phyloP scores from a whole-genome alignment of 2,797 vertebrate genomes.

The Clarias laeviceps region DNA sequence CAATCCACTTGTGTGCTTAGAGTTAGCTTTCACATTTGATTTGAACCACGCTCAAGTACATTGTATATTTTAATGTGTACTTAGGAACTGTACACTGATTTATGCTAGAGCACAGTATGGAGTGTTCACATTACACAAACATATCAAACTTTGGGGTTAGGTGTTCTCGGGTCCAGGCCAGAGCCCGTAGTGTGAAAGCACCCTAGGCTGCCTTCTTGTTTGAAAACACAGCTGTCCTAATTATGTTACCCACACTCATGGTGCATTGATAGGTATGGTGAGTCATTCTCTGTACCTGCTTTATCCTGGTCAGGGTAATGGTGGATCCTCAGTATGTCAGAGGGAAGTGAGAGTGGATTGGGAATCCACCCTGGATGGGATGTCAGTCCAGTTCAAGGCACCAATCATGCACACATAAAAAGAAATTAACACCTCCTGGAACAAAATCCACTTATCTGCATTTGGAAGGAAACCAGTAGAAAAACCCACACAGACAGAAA shows the following conservation, averaged over 20 bases:
- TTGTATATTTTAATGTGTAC: too few species aligned
- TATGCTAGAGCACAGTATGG: too few species aligned
- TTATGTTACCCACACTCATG: constrained; percentile 27
- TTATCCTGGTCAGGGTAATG: background rate
- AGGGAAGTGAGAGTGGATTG: background rate
- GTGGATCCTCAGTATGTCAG: background rate
- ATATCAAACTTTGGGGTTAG: too few species aligned
- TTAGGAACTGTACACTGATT: too few species aligned
- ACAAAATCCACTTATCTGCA: background rate
- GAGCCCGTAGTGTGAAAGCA: background rate
- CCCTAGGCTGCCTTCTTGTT: constrained; percentile 16
- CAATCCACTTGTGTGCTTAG: too few species aligned
- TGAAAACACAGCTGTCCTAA: constrained; percentile 11
- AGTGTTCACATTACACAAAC: too few species aligned
- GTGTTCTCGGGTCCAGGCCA: too few species aligned
- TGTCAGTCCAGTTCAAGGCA: background rate
- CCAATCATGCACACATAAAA: background rate
- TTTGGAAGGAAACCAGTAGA: background rate
- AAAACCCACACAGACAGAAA: constrained; percentile 1
- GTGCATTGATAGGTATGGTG: background rate
- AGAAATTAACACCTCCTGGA: background rate
- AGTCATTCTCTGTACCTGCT: background rate
- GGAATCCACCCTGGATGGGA: background rate
- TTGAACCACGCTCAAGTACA: too few species aligned
- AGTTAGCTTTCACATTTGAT: too few species aligned